Conservation (phyloP, 2,888 invertebrate species). For the Oxytorus armatus region DNA sequence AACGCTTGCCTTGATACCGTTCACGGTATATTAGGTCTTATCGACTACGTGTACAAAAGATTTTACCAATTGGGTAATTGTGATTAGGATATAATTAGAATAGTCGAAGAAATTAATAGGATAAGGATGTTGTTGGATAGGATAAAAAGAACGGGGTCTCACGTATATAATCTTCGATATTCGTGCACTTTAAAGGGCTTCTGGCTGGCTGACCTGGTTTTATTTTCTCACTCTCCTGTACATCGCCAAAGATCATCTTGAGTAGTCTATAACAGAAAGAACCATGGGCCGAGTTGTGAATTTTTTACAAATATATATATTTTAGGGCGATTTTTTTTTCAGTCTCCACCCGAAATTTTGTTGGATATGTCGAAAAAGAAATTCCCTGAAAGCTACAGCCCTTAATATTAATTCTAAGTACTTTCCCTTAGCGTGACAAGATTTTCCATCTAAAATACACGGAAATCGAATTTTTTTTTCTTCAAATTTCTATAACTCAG, state of each 20-base stretch:
- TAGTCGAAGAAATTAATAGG: neutral
- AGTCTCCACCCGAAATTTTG: too few relatives aligned
- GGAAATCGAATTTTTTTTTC: too few relatives aligned
- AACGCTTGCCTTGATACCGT: slow-evolving; percentile 26
- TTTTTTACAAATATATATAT: neutral
- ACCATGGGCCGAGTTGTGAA: neutral
- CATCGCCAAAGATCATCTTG: slow-evolving; percentile 72
- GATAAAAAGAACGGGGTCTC: slow-evolving; percentile 71
- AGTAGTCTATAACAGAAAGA: slow-evolving; percentile 74
- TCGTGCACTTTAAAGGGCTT: slow-evolving; percentile 72
- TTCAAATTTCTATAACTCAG: too few relatives aligned
- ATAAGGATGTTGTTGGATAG: slow-evolving; percentile 57
- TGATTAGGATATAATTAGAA: slow-evolving; percentile 18
- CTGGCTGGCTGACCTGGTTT: slow-evolving; percentile 76
- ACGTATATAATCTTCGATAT: slow-evolving; percentile 79
- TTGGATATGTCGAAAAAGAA: too few relatives aligned
- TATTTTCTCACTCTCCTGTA: slow-evolving; percentile 63
- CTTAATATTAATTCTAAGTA: too few relatives aligned
- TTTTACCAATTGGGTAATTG: neutral
- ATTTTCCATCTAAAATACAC: too few relatives aligned
- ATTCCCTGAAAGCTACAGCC: too few relatives aligned
- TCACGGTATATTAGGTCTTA: slow-evolving; percentile 29
- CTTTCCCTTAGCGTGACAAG: too few relatives aligned
- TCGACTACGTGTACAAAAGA: neutral
- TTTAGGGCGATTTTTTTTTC: too few relatives aligned